Base-by-base conservation (phyloP, 2,113 vertebrate species). In the Melanotaenia duboulayi region DNA sequence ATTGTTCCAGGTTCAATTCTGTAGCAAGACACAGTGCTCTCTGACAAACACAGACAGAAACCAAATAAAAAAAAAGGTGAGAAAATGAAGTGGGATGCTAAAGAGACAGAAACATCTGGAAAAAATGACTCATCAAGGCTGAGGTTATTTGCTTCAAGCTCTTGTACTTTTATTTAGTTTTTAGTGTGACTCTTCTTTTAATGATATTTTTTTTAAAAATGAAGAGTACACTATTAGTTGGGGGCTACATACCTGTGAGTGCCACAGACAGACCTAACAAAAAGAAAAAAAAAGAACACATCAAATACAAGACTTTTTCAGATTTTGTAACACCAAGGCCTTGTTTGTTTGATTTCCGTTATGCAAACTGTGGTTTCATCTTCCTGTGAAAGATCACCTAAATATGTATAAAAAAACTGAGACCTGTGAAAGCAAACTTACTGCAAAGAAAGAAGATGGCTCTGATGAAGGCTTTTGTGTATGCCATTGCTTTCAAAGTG, bases 1-100 rank as follows among this genome's bases (percentile, higher is more conserved):
- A 95, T 70, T 3, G 89, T 87, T 17, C 69, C 83, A 0, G 92
- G 86, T 2, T 93, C 88, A 6, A 94, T 87, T 62, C 71, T 91
- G 75, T 91, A 95, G 85, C 93, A 95, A 4, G 83, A 37, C 14
- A 52, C 58, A 4, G 39, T 7, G 56, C 13, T 66, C 1, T 92
- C 92, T 93, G 68, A 11, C 11, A 57, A 17, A 56, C 17, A 64
- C 5, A 59, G 16, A 50, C 13, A 66, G 25, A 37, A 12, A 40
- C 20, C n/a, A 10, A 46, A 35, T 11, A 0, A 22, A 23, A 17
- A 23, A 16, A 59, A 0, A 9, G 20, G 20, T 39, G 19, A 24
- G n/a, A 32, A 65, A 65, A 20, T 19, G 3, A 20, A 71, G 81
- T 74, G 51, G 67, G 75, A 57, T 68, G 77, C 20, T 52, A 40